Percentiles rank a stretch among this genome's conserved stretches.
Conservation (phyloP, 2,113 vertebrate genomes). For the Cephalopterus ornatus region DNA sequence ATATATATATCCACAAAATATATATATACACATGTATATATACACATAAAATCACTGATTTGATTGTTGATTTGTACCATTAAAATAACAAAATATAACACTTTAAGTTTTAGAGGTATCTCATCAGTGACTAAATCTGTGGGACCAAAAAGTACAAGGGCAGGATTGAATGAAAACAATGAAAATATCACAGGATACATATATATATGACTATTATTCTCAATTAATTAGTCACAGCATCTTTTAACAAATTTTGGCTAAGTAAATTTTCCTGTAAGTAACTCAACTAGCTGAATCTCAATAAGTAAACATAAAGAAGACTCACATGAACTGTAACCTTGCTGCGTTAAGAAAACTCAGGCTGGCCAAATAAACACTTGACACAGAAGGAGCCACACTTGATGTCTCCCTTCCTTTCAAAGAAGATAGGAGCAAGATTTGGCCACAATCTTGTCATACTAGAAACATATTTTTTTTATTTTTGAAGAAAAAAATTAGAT, state of each 20-base stretch:
- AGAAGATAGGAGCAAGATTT: not conserved
- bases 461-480: not conserved
- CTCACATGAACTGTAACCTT: not conserved
- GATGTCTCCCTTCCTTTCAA: not conserved
- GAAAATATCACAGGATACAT: not conserved
- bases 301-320: not conserved
- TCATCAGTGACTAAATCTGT: not conserved
- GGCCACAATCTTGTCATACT: not conserved
- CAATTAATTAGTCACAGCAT: not conserved
- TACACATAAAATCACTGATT: not conserved
- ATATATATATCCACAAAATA: not conserved
- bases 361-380: not conserved
- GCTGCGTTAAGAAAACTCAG: not conserved
- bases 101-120: not conserved
- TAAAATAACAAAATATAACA: not conserved
- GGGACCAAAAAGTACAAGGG: not conserved
- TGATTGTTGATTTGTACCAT: not conserved
- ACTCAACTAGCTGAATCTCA: not conserved
- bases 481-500: not conserved
- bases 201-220: not conserved
- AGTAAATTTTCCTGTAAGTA: not conserved
- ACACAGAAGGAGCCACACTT: not conserved
- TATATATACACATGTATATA: not conserved
- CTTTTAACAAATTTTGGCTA: not conserved
- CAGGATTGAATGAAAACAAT: not conserved